Evolutionary conservation across 2,113 vertebrate species (phyloP).

Genomic region (Rhipidura dahli): DNA sequence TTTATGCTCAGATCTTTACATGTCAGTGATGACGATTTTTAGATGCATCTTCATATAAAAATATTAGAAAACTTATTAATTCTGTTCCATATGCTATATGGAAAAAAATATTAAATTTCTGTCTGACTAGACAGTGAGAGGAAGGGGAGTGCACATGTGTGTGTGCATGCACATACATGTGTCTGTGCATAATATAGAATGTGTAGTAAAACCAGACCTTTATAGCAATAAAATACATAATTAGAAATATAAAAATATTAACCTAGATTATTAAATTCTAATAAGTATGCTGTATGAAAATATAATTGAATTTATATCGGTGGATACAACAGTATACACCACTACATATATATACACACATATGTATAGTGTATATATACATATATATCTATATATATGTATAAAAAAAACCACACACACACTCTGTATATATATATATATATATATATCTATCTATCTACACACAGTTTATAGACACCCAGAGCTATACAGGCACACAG

Average conservation of each 20-base stretch:
- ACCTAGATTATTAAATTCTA: neutral
- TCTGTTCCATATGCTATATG: neutral
- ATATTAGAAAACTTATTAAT: neutral
- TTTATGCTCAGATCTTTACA: neutral
- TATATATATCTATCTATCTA: neutral
- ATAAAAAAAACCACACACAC: neutral
- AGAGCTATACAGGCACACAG: neutral
- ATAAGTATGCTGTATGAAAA: neutral
- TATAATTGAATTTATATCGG: neutral
- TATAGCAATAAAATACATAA: neutral
- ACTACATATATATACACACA: neutral
- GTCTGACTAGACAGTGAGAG: neutral
- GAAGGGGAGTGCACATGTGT: rapidly evolving
- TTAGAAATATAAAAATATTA: neutral
- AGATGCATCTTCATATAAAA: neutral
- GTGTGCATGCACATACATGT: neutral
- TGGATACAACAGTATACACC: neutral
- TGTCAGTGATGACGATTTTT: neutral
- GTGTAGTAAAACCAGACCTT: neutral
- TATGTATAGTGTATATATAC: neutral
- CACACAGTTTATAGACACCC: neutral
- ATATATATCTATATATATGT: no score
- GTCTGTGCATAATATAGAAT: neutral
- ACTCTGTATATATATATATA: no score
- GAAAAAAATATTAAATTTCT: neutral